Evolutionary conservation across 2,797 vertebrate genomes (phyloP).

Genomic region (Gymnopithys bicolor): DNA sequence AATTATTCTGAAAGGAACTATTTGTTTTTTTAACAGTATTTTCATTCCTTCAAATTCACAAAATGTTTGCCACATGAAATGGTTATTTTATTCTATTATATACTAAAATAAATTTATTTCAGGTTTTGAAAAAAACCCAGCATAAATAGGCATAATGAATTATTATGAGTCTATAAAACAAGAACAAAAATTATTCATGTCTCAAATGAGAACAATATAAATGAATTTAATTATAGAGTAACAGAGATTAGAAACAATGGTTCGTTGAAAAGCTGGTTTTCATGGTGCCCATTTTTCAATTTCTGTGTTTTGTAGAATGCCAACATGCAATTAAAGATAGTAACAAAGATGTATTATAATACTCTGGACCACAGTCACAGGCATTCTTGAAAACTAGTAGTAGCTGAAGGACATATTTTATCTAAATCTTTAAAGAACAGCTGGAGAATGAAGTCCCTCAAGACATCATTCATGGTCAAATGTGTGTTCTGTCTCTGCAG

Average conservation of each 20-base stretch:
- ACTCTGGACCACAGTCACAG: neutral
- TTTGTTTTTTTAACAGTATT: neutral
- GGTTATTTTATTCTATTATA: neutral
- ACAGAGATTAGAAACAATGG: neutral
- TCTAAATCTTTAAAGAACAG: constrained; percentile 36
- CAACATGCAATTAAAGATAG: neutral
- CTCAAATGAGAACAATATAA: neutral
- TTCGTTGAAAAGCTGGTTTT: neutral
- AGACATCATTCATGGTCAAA: neutral
- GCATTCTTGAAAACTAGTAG: constrained; percentile 3
- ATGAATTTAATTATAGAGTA: neutral
- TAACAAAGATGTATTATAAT: neutral
- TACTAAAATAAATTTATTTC: neutral
- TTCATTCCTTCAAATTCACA: neutral
- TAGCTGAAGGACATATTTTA: neutral
- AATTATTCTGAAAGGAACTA: neutral
- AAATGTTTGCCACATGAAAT: neutral
- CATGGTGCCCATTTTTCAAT: neutral
- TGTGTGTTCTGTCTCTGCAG: neutral
- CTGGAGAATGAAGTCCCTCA: constrained; percentile 1
- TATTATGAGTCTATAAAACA: neutral
- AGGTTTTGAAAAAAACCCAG: neutral
- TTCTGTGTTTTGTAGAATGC: neutral
- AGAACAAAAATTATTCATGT: neutral
- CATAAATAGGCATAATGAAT: neutral